Base-by-base conservation (phyloP, 2,113 vertebrate genomes). In the Leptobrachium leishanense region DNA sequence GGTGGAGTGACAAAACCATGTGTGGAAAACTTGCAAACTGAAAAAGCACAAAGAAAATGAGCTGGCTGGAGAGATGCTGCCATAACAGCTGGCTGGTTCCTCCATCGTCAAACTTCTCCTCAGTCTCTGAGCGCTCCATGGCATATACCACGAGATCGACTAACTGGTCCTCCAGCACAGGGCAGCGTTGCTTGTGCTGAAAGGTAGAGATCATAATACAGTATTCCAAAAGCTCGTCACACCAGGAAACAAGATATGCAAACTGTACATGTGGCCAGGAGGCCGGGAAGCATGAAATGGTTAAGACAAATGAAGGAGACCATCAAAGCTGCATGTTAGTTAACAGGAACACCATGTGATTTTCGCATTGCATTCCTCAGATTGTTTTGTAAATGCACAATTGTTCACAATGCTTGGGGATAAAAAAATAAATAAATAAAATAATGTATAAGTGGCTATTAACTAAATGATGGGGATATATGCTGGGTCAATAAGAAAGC, bases 41-140 rank as follows among this genome's bases (percentile, higher is more conserved):
- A 93, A 99, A 99, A 85, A 99, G 92, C 87, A 99, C 98, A 89
- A 99, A 99, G 94, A 99, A 99, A 94, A 99, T 99, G 90, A 99
- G 98, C 93, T 99, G 98, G 82, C 97, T 98, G 76, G 98, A 99
- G 72, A 99, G 96, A 90, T 99, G 98, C 89, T 99, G 97, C 98
- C 98, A 99, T 84, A 99, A 91, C 86, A 99, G 89, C 84, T 99
- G 98, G 88, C 97, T 99, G 54, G 97, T 98, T 82, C 98, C 97
- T 54, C 98, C 97, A 40, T 98, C 98, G 13, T 99, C 98, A 83
- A 98, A 97, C 89, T 98, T 97, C 85, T 99, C 98, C 89, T 99
- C 98, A 0, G 95, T 98, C 91, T 99, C 98, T 0, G 98, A 99
- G 72, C 98, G 96, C 90, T 99, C 98, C 98, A 99, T 99, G 87